These are phyloP conservation scores for Mastacembelus armatus DNA, from an alignment of 2,797 vertebrate species.

Conservation along the genomic window DNA sequence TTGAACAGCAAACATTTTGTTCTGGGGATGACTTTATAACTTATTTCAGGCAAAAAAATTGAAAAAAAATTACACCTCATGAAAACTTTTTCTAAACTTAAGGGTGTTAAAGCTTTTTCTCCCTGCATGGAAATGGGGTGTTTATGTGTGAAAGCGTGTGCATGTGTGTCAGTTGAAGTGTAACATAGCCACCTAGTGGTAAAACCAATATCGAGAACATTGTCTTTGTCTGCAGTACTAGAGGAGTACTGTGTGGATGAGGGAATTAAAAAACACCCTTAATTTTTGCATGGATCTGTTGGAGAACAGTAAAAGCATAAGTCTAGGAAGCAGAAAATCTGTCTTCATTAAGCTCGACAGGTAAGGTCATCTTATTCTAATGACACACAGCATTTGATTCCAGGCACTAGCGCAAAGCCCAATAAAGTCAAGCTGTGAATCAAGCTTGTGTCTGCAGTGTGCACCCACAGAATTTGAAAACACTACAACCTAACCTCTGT, in stretches of 20 bases:
- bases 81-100: slow-evolving; percentile 27
- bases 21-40: slow-evolving; percentile 32
- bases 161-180: slow-evolving; percentile 39
- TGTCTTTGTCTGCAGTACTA: slow-evolving; percentile 52
- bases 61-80: slow-evolving; percentile 13
- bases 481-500: slow-evolving; percentile 30
- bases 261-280: background rate
- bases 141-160: slow-evolving; percentile 19
- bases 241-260: slow-evolving; percentile 19
- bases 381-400: slow-evolving; percentile 10
- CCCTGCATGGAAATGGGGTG: slow-evolving; percentile 22
- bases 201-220: slow-evolving; percentile 17
- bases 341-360: background rate
- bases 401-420: slow-evolving; percentile 23
- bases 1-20: slow-evolving; percentile 46
- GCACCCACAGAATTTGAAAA: slow-evolving; percentile 21
- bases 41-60: slow-evolving; percentile 29
- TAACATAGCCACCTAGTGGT: slow-evolving; percentile 80
- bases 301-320: background rate
- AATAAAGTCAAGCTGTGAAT: slow-evolving; percentile 42
- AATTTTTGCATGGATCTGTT: slow-evolving; percentile 16
- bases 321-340: background rate
- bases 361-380: slow-evolving; percentile 6
- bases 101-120: slow-evolving; percentile 10
- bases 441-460: slow-evolving; percentile 40